These are phyloP conservation scores for Nothura maculosa DNA, from an alignment of 2,797 vertebrate species.

Conservation along the genomic window DNA sequence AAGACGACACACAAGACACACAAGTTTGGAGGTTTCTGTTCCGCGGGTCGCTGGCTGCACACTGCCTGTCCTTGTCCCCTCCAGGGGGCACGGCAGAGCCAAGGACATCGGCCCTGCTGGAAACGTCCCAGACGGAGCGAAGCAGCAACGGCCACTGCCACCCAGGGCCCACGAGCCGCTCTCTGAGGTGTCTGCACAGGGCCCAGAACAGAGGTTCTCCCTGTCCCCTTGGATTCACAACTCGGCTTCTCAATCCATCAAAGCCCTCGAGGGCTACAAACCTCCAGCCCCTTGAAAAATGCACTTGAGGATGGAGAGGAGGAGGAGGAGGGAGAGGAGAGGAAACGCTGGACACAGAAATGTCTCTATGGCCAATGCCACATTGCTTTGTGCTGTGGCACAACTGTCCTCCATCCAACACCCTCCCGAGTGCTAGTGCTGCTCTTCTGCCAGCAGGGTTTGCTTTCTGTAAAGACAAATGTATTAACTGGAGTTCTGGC, in stretches of 20 bases:
- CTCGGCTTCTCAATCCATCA: background rate
- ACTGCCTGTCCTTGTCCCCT: background rate
- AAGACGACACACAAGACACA: constrained; percentile 62
- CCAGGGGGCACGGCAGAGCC: constrained; percentile 27
- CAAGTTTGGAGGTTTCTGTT: background rate
- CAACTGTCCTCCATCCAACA: background rate
- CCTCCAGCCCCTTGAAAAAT: background rate
- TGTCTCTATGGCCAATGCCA: background rate
- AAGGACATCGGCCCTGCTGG: background rate
- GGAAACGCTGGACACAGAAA: background rate
- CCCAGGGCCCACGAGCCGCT: background rate
- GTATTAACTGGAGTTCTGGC: background rate
- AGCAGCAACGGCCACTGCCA: background rate
- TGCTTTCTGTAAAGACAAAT: background rate
- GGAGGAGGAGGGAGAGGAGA: background rate
- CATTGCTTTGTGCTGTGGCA: background rate
- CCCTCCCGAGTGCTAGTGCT: background rate
- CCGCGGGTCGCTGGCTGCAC: background rate
- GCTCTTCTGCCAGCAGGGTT: background rate
- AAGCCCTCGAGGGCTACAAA: background rate
- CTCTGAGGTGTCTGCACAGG: background rate
- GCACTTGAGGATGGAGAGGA: background rate
- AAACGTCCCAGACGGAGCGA: background rate
- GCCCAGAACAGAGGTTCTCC: background rate
- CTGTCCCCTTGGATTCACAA: background rate